Evolutionary conservation across 2,113 vertebrate genomes (phyloP).

Genomic region (Dicrurus megarhynchus): DNA sequence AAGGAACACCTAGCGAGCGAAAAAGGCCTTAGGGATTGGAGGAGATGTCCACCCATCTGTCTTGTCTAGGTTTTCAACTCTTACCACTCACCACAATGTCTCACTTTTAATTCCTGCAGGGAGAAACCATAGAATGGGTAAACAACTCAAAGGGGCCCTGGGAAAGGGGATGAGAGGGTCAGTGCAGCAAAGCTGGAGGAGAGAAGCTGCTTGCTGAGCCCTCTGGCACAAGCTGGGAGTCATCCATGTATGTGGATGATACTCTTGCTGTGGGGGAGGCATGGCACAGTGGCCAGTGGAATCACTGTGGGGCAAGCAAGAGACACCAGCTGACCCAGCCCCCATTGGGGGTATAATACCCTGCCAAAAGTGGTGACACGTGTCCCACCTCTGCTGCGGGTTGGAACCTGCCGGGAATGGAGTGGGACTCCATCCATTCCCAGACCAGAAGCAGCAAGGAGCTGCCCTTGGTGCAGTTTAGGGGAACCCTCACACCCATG

Average conservation of each 20-base stretch:
- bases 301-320: rapidly evolving
- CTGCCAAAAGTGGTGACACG: not conserved
- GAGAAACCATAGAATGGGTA: not conserved
- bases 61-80: not conserved
- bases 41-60: not conserved
- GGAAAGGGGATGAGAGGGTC: constrained; percentile 10
- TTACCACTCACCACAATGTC: not conserved
- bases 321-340: not conserved
- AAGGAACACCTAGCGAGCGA: not conserved
- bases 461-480: not conserved
- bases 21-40: not conserved
- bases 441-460: not conserved
- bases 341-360: not conserved
- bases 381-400: not conserved
- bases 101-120: not conserved
- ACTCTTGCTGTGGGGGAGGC: not conserved
- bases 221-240: not conserved
- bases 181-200: not conserved
- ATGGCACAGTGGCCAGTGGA: rapidly evolving
- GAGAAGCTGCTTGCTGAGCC: not conserved
- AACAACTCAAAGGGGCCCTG: not conserved
- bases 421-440: not conserved
- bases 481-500: rapidly evolving
- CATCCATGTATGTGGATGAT: rapidly evolving
- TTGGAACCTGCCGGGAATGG: not conserved